Conservation (phyloP, 2,797 vertebrate genomes). For the Fistularia tabacaria region DNA sequence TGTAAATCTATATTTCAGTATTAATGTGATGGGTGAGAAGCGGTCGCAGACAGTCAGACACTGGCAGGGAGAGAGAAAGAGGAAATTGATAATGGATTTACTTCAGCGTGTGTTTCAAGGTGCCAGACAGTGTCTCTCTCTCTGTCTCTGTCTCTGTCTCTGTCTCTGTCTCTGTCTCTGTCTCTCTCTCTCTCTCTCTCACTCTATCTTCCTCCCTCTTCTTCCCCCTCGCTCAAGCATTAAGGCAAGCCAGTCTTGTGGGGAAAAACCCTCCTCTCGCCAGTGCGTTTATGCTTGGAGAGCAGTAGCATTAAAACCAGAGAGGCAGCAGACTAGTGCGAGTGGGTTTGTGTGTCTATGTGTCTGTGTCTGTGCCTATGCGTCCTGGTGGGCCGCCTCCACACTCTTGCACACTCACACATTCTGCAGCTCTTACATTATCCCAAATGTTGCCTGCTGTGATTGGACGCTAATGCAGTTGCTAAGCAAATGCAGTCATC, state of each 20-base stretch:
- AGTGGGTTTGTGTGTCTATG: no score
- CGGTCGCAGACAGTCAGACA: conserved; percentile 52
- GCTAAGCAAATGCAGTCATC: conserved; percentile 73
- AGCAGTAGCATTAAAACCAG: conserved; percentile 55
- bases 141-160: conserved; percentile 23
- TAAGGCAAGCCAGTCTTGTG: conserved; percentile 41
- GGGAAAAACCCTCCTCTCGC: conserved; percentile 37
- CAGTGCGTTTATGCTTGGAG: conserved; percentile 56
- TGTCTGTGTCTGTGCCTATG: conserved; percentile 19
- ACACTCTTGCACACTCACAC: conserved; percentile 30
- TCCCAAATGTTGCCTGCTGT: conserved; percentile 59
- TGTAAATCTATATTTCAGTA: conserved; percentile 47
- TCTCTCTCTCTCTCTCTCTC: conserved; percentile 26
- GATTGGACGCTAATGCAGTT: conserved; percentile 73
- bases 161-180: conserved; percentile 22
- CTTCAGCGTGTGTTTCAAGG: conserved; percentile 56
- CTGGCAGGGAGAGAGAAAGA: conserved; percentile 26
- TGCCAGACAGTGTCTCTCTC: conserved; percentile 54
- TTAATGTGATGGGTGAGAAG: conserved; percentile 34
- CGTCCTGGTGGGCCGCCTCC: conserved; percentile 50
- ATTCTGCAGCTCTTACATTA: conserved; percentile 55
- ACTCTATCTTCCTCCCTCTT: conserved; percentile 6
- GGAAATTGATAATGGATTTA: conserved; percentile 56
- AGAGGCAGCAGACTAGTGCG: conserved; percentile 42
- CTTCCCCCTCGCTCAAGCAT: conserved; percentile 30